These are phyloP conservation scores for Calameuta filiformis DNA, from an alignment of 2,888 invertebrate species.

Conservation along the genomic window DNA sequence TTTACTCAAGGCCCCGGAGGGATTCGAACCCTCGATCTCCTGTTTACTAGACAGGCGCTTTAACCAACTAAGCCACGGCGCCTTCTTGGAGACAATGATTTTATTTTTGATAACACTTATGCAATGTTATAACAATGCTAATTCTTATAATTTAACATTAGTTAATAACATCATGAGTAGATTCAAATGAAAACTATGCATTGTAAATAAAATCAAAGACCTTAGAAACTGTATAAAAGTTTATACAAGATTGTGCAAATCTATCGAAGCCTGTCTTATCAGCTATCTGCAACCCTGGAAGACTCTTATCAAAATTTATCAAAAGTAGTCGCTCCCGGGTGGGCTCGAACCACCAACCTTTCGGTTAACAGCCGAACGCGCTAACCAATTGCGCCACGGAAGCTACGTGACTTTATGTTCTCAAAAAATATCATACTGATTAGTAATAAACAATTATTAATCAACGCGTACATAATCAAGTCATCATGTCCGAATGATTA, in stretches of 20 bases:
- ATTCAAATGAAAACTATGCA: background rate
- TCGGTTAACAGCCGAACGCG: constrained; percentile 99
- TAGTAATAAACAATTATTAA: background rate
- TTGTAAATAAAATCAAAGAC: background rate
- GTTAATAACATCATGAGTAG: background rate
- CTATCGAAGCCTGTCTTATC: background rate
- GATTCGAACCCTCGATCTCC: constrained; percentile 78
- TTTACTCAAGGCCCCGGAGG: constrained; percentile 69
- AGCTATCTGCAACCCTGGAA: background rate
- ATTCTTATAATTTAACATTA: background rate
- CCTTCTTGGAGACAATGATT: constrained; percentile 53
- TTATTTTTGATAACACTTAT: background rate
- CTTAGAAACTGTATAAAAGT: background rate
- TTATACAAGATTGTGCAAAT: background rate
- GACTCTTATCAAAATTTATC: background rate
- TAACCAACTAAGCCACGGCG: constrained; percentile 85
- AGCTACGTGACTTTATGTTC: constrained; percentile 47
- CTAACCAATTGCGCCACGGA: constrained; percentile 97
- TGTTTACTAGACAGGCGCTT: constrained; percentile 79
- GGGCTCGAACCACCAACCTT: constrained; percentile 99
- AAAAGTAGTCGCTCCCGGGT: constrained; percentile 82
- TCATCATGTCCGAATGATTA: background rate
- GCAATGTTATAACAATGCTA: background rate
- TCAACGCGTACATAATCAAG: background rate
- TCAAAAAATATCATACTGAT: background rate